Percentiles rank a stretch among this genome's conserved stretches.
phyloP scores from a whole-genome alignment of 2,888 invertebrate genomes.

The Leptinotarsa juncta region DNA sequence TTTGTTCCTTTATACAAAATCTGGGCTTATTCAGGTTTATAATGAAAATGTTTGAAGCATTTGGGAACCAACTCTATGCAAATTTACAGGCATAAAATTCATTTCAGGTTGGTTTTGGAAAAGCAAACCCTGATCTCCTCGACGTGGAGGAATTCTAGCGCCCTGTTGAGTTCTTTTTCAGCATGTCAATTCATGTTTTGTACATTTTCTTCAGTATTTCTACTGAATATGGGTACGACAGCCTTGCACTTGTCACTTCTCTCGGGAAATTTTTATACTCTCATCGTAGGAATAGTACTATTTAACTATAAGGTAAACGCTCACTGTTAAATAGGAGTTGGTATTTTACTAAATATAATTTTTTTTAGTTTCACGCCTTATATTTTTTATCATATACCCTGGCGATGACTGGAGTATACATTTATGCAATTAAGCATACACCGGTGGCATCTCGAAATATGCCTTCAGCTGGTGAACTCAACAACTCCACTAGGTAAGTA shows the following conservation, averaged over 20 bases:
- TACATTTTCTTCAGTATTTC: conserved; percentile 79
- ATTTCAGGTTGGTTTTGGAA: conserved; percentile 72
- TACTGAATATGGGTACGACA: conserved; percentile 84
- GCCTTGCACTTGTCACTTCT: conserved; percentile 84
- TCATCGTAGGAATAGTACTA: conserved; percentile 82
- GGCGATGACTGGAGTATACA: conserved; percentile 79
- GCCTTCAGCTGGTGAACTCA: conserved; percentile 58
- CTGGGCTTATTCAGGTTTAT: too few relatives aligned
- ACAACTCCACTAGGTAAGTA: conserved; percentile 58
- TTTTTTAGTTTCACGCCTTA: conserved; percentile 81
- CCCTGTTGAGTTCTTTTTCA: conserved; percentile 70
- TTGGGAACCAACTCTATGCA: too few relatives aligned
- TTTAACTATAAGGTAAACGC: conserved; percentile 81
- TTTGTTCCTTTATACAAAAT: too few relatives aligned
- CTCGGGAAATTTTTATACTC: conserved; percentile 87
- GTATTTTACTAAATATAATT: neutral
- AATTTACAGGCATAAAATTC: too few relatives aligned
- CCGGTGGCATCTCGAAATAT: conserved; percentile 65
- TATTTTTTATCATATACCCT: conserved; percentile 84
- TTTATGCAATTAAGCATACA: conserved; percentile 74
- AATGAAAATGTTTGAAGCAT: too few relatives aligned
- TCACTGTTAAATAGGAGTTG: neutral
- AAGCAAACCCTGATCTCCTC: conserved; percentile 76
- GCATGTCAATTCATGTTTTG: conserved; percentile 81
- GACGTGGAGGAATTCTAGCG: conserved; percentile 73